Percentiles rank a stretch among this genome's conserved stretches.
Evolutionary conservation across 2,797 vertebrate species (phyloP).

Genomic region (Netta rufina): DNA sequence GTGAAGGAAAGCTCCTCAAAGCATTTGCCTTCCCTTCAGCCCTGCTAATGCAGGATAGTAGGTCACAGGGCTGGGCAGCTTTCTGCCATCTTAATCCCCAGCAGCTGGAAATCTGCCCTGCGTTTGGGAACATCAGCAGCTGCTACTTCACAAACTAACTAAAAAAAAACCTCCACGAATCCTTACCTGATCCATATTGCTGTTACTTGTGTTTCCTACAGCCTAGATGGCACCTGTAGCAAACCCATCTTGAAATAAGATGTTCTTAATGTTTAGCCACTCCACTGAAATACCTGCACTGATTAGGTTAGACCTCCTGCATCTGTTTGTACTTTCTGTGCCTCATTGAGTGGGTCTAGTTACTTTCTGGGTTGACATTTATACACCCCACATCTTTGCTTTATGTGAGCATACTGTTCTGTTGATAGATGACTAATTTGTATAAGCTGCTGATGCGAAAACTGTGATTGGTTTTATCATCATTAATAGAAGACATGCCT

Average conservation of each 20-base stretch:
- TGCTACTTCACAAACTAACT: not conserved
- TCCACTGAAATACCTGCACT: not conserved
- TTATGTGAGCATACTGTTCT: not conserved
- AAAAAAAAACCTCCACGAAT: not conserved
- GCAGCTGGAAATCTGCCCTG: not conserved
- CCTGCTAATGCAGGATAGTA: not conserved
- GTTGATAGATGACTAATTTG: not conserved
- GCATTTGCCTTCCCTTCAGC: not conserved
- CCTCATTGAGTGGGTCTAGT: not conserved
- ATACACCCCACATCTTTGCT: not conserved
- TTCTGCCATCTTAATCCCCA: not conserved
- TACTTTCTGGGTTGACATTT: not conserved
- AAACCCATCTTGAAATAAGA: not conserved
- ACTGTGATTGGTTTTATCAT: not conserved
- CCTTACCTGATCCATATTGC: not conserved
- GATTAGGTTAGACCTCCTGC: not conserved
- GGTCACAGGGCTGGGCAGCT: not conserved
- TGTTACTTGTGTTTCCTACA: not conserved
- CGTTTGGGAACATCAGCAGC: not conserved
- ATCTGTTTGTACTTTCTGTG: not conserved
- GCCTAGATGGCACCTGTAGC: not conserved
- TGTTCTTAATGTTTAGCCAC: not conserved
- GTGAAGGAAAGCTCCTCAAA: not conserved
- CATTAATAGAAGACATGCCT: accelerated
- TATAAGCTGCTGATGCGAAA: not conserved